Percentiles rank a stretch among this genome's conserved stretches.
Conservation (phyloP, 2,888 invertebrate species). For the Neelides folsomi region DNA sequence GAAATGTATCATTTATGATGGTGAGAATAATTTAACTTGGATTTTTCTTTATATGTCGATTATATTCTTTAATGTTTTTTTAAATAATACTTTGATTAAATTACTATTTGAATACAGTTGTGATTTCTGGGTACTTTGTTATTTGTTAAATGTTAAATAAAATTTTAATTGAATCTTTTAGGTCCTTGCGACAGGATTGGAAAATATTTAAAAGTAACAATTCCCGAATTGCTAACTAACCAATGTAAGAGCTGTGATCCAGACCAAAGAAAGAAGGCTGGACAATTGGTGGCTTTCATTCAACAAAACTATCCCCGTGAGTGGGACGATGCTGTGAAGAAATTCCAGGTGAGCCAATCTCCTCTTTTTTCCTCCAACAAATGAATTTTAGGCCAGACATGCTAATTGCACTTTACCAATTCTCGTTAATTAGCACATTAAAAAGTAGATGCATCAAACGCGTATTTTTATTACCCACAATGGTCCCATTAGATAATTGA, state of each 20-base stretch:
- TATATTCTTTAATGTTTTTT: too few relatives aligned
- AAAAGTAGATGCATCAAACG: too few relatives aligned
- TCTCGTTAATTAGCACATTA: too few relatives aligned
- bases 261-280: slow-evolving; percentile 28
- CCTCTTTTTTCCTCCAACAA: not conserved
- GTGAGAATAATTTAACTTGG: slow-evolving; percentile 1
- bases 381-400: not conserved
- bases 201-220: slow-evolving; percentile 44
- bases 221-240: slow-evolving; percentile 30
- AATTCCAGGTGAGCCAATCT: slow-evolving; percentile 26
- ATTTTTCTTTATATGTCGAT: too few relatives aligned
- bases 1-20: slow-evolving; percentile 32
- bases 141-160: not conserved
- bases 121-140: not conserved
- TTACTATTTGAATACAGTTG: too few relatives aligned
- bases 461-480: too few relatives aligned
- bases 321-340: slow-evolving; percentile 32
- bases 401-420: too few relatives aligned
- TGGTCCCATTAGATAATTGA: too few relatives aligned
- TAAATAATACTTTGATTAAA: too few relatives aligned
- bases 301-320: slow-evolving; percentile 33
- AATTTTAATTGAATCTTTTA: slow-evolving; percentile 2
- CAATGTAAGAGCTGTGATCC: slow-evolving; percentile 29
- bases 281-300: slow-evolving; percentile 29
- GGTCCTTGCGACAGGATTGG: slow-evolving; percentile 49